Evolutionary conservation across 2,797 vertebrate genomes (phyloP), one percentile per base, ranked within the genome.

Genomic region (Alosa sapidissima): DNA sequence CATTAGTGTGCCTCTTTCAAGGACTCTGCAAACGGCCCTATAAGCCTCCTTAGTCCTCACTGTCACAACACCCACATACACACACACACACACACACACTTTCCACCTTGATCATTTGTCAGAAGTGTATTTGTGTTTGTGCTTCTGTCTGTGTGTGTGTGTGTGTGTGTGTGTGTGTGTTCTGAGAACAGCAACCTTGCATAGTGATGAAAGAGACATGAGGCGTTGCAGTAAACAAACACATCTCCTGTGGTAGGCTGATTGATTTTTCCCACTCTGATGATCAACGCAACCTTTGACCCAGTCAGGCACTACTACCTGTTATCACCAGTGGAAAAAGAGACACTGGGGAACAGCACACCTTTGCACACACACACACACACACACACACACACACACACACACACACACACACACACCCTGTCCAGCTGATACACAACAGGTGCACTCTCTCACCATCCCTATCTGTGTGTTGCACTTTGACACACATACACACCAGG

Each of bases 1-100:
- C 95, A 96, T 96, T 96, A 96, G 95, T 96, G 95, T 94, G 94
- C 93, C 95, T 93, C 95, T 95, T 95, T 96, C 95, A 95, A 96
- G 94, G 94, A 95, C 94, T 94, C 90, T 78, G 89, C 91, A 87
- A 90, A 93, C 93, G 93, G 93, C 49, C 62, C 65, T 81, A 7
- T 78, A 54, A 51, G 65, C 6, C 51, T 52, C 51, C 51, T 52
- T 3, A 11, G 62, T 24, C 65, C 65, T 16, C 28, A 36, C 65
- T 33, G 36, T 86, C 83, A 82, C 75, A 81, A 60, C 49, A 82
- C 81, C 24, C 16, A 81, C 81, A 81, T 49, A 49, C 81, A 82
- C 81, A 82, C 78, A 47, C 78, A 81, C 41, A n/a, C 48, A 82
- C 81, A 82, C 81, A 82, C 81, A 82, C n/a, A 52, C 51, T 14